A percentile compares a stretch with the other conserved stretches of the same genome.
Conservation (phyloP, 2,888 invertebrate genomes). For the Andrena minutula region DNA sequence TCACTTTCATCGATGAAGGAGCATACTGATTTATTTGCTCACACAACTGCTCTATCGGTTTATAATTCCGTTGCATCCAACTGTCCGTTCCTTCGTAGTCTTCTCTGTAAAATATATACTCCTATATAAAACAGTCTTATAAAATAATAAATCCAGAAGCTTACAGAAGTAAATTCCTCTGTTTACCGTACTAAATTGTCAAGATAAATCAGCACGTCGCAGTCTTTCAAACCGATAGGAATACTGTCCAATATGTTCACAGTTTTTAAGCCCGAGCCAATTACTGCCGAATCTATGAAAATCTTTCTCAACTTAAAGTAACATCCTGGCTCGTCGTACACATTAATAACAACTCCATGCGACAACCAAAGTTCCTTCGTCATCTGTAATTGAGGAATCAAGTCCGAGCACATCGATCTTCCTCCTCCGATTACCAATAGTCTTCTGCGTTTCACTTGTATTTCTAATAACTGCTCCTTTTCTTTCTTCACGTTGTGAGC, state of each 20-base stretch:
- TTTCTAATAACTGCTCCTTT: neutral
- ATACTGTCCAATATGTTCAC: constrained; percentile 85
- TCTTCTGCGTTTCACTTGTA: constrained; percentile 26
- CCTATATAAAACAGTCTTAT: neutral
- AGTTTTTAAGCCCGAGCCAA: constrained; percentile 67
- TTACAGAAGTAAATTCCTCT: constrained; percentile 5
- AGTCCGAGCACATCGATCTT: constrained; percentile 69
- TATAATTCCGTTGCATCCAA: constrained; percentile 79
- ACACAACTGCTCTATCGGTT: constrained; percentile 84
- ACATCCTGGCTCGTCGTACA: constrained; percentile 76
- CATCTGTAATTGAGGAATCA: constrained; percentile 77
- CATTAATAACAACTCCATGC: constrained; percentile 74
- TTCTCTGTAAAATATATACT: constrained; percentile 61
- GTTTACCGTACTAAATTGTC: constrained; percentile 84
- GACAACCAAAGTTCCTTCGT: constrained; percentile 69
- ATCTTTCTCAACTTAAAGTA: constrained; percentile 72
- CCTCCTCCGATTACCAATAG: constrained; percentile 78
- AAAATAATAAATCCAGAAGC: neutral
- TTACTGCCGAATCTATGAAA: constrained; percentile 56
- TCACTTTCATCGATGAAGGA: constrained; percentile 85
- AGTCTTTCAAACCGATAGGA: constrained; percentile 85
- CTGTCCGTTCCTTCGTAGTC: constrained; percentile 72
- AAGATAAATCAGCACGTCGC: constrained; percentile 86
- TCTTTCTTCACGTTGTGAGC: neutral
- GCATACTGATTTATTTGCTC: constrained; percentile 86